Conservation (phyloP, 2,113 vertebrate species). For the Recurvirostra avosetta region DNA sequence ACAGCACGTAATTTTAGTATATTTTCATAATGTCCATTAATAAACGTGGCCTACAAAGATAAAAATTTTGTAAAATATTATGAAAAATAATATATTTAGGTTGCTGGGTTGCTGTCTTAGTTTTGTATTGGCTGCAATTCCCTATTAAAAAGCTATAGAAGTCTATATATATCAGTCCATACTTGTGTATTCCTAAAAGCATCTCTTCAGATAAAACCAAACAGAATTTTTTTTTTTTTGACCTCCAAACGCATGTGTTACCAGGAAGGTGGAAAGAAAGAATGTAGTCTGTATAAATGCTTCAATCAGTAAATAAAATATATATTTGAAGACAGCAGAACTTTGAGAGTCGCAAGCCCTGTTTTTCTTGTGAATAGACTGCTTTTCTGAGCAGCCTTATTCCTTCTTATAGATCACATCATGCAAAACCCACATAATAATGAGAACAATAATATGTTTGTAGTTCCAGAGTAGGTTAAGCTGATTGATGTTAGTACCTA, state of each 20-base stretch:
- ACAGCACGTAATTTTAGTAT: background rate
- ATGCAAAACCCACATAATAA: background rate
- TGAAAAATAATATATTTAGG: background rate
- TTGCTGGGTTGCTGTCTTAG: background rate
- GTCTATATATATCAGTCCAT: background rate
- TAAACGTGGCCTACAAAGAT: background rate
- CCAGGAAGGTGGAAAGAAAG: background rate
- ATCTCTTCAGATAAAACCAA: background rate
- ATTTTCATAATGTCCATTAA: background rate
- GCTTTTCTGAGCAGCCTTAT: background rate
- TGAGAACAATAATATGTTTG: background rate
- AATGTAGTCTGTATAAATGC: background rate
- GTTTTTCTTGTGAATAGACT: background rate
- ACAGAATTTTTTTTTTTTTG: background rate
- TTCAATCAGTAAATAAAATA: background rate
- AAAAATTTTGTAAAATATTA: background rate
- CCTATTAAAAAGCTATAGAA: background rate
- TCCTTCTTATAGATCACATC: background rate
- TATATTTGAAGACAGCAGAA: background rate
- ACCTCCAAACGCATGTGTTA: background rate
- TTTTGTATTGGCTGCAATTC: background rate
- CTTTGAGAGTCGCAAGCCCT: background rate
- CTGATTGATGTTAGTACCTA: background rate
- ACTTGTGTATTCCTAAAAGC: background rate
- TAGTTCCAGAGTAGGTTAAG: background rate